Conservation (phyloP, 2,113 vertebrate species). For the Dermatemys mawii region DNA sequence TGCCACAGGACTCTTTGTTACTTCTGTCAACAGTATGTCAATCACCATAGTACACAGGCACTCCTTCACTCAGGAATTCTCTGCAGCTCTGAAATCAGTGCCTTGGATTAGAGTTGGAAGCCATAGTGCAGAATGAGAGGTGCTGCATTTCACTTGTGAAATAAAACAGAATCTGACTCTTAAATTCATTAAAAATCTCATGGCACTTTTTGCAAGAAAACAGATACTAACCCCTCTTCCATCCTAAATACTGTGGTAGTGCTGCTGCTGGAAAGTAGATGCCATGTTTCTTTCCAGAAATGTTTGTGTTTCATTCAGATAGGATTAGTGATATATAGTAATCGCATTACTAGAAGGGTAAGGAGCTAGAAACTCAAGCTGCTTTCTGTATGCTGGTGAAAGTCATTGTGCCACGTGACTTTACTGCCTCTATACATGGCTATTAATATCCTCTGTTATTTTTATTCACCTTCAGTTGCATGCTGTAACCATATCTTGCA, state of each 20-base stretch:
- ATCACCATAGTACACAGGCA: not conserved
- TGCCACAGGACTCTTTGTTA: no score
- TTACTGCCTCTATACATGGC: not conserved
- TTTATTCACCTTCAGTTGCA: not conserved
- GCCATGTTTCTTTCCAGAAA: not conserved
- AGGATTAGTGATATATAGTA: not conserved
- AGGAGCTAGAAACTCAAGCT: not conserved
- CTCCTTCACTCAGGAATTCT: not conserved
- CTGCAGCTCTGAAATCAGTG: not conserved
- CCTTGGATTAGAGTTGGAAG: not conserved
- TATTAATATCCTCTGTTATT: not conserved
- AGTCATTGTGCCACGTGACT: no score
- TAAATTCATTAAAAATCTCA: slow-evolving; percentile 13
- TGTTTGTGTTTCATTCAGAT: not conserved
- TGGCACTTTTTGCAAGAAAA: not conserved
- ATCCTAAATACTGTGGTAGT: not conserved
- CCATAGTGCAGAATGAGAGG: not conserved
- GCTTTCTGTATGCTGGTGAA: not conserved
- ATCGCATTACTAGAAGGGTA: not conserved
- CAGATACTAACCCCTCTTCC: not conserved
- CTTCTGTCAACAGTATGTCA: not conserved
- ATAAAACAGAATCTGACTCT: not conserved
- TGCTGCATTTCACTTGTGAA: not conserved
- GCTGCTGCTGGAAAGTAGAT: not conserved
- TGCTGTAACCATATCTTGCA: not conserved